These are phyloP conservation scores for Drosophila imparisetae DNA, from an alignment of 2,888 invertebrate genomes.

Conservation along the genomic window DNA sequence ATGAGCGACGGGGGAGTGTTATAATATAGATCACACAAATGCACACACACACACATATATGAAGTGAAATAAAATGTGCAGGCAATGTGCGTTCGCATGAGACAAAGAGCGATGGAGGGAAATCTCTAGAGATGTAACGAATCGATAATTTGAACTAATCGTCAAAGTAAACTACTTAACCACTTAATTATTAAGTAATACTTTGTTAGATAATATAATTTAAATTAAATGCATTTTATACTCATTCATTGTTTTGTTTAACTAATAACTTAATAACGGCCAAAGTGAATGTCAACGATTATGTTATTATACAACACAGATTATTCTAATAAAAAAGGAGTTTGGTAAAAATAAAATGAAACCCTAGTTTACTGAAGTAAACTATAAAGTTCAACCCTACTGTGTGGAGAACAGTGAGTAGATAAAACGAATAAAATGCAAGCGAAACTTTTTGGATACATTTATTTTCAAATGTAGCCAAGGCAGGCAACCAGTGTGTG, in stretches of 20 bases:
- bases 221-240: background rate
- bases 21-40: slow-evolving; percentile 67
- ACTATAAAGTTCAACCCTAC: background rate
- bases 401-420: slow-evolving; percentile 17
- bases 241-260: background rate
- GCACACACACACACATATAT: slow-evolving; percentile 21
- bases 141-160: background rate
- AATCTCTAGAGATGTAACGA: background rate
- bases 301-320: background rate
- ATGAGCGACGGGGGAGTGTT: slow-evolving; percentile 15
- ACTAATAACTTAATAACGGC: background rate
- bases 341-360: background rate
- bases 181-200: background rate
- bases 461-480: slow-evolving; percentile 72
- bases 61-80: slow-evolving; percentile 24
- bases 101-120: background rate
- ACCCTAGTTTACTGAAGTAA: background rate
- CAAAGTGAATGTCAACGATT: background rate
- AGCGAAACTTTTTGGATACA: slow-evolving; percentile 71
- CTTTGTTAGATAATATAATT: background rate
- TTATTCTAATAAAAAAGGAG: background rate
- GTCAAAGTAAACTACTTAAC: background rate
- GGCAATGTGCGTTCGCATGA: slow-evolving; percentile 23
- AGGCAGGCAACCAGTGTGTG: slow-evolving; percentile 29
- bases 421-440: slow-evolving; percentile 67